Evolutionary conservation across 2,888 invertebrate genomes (phyloP), one percentile per base, ranked within the genome.

Genomic region (Siphonodentalium dalli): DNA sequence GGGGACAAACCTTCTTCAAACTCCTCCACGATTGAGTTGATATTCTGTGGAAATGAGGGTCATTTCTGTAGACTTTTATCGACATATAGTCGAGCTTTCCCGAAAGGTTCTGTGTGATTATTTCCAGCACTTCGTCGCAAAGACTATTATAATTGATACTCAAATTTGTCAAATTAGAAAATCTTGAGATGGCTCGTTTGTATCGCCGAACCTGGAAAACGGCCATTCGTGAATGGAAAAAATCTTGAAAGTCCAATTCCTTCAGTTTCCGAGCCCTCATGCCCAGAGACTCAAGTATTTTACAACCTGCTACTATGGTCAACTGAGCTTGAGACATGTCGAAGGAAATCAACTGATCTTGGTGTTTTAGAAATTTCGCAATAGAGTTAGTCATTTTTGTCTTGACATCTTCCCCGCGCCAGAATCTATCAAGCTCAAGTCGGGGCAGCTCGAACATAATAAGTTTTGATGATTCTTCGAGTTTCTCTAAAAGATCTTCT

Each of bases 121-220:
- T 52, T 40, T 68, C 61, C 4, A 73, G 37, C 3, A 72, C 62
- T 42, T 67, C 68, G 18, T 74, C 71, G 3, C 63, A 68, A 20
- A 75, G 27, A 40, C 70, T 72, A 47, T 72, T 72, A 48, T 74
- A 75, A 43, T 75, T 75, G 13, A 72, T 26, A 1, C 67, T 65
- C 11, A 75, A 37, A 41, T 63, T 62, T 47, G 54, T 58, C n/a
- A 75, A 41, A 15, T 66, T 66, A 11, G 65, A 66, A 46, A 74
- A 74, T 13, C 48, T 55, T 7, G 61, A 42, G n/a, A 75, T 61
- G 1, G 58, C 45, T 20, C 56, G 48, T 3, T 53, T 56, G 44
- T 64, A 74, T 28, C 68, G 64, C 23, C 59, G 60, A 0, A 67
- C 59, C 28, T 59, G 58, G 37, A 58, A 68, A 3, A 68, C 56